phyloP scores from a whole-genome alignment of 2,888 invertebrate species.

The Eilema caniola region DNA sequence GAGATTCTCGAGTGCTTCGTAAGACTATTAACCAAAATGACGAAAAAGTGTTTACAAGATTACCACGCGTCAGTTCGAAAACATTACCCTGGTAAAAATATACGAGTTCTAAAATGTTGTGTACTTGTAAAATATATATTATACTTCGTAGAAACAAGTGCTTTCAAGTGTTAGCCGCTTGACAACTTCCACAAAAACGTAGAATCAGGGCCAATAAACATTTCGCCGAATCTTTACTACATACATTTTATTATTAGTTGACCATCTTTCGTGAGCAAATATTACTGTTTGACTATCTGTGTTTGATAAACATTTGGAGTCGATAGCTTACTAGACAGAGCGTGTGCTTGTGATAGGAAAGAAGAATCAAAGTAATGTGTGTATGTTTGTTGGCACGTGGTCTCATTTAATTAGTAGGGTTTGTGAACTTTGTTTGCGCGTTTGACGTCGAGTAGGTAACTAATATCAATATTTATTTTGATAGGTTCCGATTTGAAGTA shows the following conservation, averaged over 20 bases:
- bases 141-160: slow-evolving; percentile 40
- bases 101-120: slow-evolving; percentile 38
- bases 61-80: slow-evolving; percentile 18
- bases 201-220: slow-evolving; percentile 50
- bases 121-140: slow-evolving; percentile 27
- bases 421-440: slow-evolving; percentile 38
- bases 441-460: slow-evolving; percentile 23
- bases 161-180: slow-evolving; percentile 44
- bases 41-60: slow-evolving; percentile 30
- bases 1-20: slow-evolving; percentile 28
- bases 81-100: slow-evolving; percentile 31
- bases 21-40: slow-evolving; percentile 33
- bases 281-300: slow-evolving; percentile 53
- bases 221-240: slow-evolving; percentile 57
- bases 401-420: slow-evolving; percentile 30
- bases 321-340: slow-evolving; percentile 42
- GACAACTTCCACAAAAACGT: slow-evolving; percentile 53
- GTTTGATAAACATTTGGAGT: slow-evolving; percentile 57
- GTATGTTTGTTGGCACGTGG: slow-evolving; percentile 31
- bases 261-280: slow-evolving; percentile 58
- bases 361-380: slow-evolving; percentile 43
- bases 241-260: slow-evolving; percentile 62
- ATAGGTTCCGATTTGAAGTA: slow-evolving; percentile 10
- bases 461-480: slow-evolving; percentile 24
- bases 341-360: slow-evolving; percentile 39